A percentile compares a stretch with the other conserved stretches of the same genome.
phyloP scores from a whole-genome alignment of 1,140 invertebrate genomes.

The Neotoxoptera formosana region DNA sequence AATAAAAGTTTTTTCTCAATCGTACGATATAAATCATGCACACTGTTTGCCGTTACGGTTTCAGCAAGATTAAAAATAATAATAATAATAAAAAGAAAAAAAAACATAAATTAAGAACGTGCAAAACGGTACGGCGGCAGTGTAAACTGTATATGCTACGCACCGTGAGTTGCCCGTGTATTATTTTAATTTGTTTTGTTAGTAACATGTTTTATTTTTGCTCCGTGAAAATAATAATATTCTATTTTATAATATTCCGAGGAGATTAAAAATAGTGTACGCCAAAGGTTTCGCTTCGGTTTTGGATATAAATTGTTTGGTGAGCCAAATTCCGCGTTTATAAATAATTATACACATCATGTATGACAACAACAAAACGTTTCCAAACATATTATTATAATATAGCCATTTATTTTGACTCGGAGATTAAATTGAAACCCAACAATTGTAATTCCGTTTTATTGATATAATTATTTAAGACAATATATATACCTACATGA shows the following conservation, averaged over 20 bases:
- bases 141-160: background rate
- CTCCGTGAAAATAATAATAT: background rate
- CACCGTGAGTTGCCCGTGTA: background rate
- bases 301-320: background rate
- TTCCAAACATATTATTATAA: background rate
- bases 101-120: conserved; percentile 12
- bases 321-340: background rate
- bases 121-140: background rate
- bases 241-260: background rate
- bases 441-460: background rate
- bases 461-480: background rate
- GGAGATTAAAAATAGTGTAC: background rate
- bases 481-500: no score
- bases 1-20: background rate
- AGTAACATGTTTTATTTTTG: background rate
- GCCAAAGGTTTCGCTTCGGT: background rate
- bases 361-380: background rate
- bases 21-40: background rate
- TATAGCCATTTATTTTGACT: background rate
- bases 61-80: conserved; percentile 17
- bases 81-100: background rate
- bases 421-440: background rate
- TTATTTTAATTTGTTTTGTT: conserved; percentile 18
- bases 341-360: background rate
- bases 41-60: background rate